Percentiles rank a stretch among this genome's conserved stretches.
Conservation (phyloP, 2,797 vertebrate genomes). For the Eospalax fontanierii region DNA sequence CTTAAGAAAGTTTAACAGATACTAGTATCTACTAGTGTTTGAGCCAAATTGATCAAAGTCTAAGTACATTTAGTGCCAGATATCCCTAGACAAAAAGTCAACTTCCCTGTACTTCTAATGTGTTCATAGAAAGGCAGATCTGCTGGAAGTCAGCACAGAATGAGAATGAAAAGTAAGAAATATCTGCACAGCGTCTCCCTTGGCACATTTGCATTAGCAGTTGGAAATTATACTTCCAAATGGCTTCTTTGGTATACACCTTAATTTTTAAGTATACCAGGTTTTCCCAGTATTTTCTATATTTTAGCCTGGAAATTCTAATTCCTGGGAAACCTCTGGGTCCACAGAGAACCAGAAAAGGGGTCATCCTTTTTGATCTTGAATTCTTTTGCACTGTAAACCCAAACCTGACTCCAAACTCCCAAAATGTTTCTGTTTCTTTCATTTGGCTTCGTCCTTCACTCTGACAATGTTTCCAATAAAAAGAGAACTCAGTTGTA, state of each 20-base stretch:
- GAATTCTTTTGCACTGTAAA: neutral
- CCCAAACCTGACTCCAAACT: neutral
- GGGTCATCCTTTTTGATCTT: neutral
- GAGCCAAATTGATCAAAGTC: neutral
- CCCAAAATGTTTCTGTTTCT: neutral
- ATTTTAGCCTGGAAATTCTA: neutral
- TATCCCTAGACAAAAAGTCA: neutral
- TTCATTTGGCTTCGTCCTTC: slow-evolving; percentile 21
- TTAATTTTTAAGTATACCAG: neutral
- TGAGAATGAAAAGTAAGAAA: neutral
- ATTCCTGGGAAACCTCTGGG: neutral
- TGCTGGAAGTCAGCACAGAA: neutral
- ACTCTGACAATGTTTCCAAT: neutral
- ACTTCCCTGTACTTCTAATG: neutral
- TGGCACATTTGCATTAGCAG: neutral
- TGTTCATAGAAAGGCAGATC: neutral
- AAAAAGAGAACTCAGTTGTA: neutral
- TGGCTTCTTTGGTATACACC: neutral
- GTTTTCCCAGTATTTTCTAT: neutral
- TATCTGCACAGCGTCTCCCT: neutral
- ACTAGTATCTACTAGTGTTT: neutral
- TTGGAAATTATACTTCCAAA: slow-evolving; percentile 16
- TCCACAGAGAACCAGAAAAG: neutral
- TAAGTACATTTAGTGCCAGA: neutral
- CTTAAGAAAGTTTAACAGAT: neutral